Evolutionary conservation across 2,113 vertebrate species (phyloP).

Genomic region (Phyllostomus hastatus): DNA sequence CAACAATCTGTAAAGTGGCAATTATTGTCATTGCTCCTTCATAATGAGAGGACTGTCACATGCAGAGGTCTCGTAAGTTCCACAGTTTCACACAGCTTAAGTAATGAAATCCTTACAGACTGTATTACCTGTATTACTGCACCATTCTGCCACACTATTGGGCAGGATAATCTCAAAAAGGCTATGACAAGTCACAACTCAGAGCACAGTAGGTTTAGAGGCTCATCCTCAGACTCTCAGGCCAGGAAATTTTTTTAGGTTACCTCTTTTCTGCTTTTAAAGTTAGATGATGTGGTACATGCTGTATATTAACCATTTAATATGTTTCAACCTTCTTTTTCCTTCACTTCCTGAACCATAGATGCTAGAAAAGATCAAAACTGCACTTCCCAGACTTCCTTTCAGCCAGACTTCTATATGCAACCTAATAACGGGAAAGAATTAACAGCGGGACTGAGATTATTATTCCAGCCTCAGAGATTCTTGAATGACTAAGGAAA

Average conservation of each 20-base stretch:
- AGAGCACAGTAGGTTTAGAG: background rate
- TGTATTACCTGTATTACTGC: too few relatives aligned
- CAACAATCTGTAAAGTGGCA: background rate
- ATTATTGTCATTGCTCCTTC: background rate
- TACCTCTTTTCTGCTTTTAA: background rate
- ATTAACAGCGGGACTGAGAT: background rate
- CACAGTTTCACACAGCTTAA: background rate
- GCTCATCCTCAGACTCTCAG: background rate
- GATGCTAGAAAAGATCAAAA: background rate
- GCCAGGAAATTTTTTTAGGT: background rate
- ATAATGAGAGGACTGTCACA: background rate
- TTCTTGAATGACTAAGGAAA: background rate
- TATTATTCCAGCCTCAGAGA: background rate
- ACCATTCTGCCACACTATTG: background rate
- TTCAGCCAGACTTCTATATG: background rate
- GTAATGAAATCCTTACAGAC: background rate
- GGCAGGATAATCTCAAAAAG: background rate
- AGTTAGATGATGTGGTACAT: background rate
- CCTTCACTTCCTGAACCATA: background rate
- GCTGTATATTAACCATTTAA: background rate
- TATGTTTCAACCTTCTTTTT: background rate
- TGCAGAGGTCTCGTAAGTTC: background rate
- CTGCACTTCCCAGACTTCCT: background rate
- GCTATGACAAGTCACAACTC: background rate
- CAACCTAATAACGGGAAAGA: background rate